phyloP scores from a whole-genome alignment of 2,113 vertebrate species.

The Aldabrachelys gigantea region DNA sequence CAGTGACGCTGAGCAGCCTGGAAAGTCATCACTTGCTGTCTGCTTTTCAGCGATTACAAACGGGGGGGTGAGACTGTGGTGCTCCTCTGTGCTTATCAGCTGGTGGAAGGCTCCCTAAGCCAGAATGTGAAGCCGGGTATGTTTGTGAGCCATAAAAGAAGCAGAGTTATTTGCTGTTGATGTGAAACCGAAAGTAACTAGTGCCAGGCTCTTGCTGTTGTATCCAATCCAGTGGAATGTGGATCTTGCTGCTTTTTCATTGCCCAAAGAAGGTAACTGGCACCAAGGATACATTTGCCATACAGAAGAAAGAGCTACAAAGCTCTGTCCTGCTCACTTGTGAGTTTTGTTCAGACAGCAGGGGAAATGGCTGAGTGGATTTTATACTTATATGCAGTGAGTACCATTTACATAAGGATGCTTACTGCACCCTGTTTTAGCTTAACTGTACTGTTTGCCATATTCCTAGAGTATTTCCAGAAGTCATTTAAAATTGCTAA shows the following conservation, averaged over 20 bases:
- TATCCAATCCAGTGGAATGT: not conserved
- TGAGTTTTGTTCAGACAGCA: not conserved
- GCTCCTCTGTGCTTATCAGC: not conserved
- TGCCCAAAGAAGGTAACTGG: not conserved
- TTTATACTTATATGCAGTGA: not conserved
- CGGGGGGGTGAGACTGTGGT: not conserved
- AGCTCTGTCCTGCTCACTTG: not conserved
- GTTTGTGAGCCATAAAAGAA: not conserved
- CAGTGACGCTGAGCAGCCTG: not conserved
- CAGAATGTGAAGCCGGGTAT: not conserved
- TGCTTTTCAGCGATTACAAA: not conserved
- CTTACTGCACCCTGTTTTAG: not conserved
- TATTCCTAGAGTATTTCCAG: not conserved
- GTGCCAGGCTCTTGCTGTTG: not conserved
- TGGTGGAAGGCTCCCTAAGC: not conserved
- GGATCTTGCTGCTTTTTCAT: not conserved
- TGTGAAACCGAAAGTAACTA: not conserved
- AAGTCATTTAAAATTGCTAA: not conserved
- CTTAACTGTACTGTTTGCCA: not conserved
- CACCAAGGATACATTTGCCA: not conserved
- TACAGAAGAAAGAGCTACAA: not conserved
- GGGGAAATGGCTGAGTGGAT: not conserved
- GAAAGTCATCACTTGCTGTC: not conserved
- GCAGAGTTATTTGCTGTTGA: not conserved
- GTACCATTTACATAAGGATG: not conserved